phyloP scores from a whole-genome alignment of 1,140 invertebrate genomes.

The Drosophila azteca region DNA sequence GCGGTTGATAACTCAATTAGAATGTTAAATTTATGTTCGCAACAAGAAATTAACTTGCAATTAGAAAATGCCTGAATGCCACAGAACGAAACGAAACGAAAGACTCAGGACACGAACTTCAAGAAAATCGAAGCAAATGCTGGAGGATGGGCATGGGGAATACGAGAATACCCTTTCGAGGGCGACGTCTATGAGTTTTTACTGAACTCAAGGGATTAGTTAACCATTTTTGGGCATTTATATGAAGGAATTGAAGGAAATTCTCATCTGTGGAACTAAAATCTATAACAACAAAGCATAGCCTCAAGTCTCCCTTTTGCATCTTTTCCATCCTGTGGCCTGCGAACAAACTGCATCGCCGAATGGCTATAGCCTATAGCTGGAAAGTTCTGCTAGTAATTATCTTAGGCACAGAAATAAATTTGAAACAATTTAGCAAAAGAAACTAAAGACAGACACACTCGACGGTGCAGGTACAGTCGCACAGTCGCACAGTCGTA shows the following conservation, averaged over 20 bases:
- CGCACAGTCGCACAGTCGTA: neutral
- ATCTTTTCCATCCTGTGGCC: too few relatives aligned
- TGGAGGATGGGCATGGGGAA: neutral
- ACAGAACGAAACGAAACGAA: slow-evolving; percentile 31
- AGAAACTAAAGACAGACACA: slow-evolving; percentile 36
- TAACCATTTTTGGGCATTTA: too few relatives aligned
- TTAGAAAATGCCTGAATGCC: slow-evolving; percentile 72
- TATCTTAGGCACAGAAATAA: slow-evolving; percentile 43
- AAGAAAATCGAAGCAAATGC: slow-evolving; percentile 7
- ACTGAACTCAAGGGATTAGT: neutral
- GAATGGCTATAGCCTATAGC: neutral
- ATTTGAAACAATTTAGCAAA: slow-evolving; percentile 77
- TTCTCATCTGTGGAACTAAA: too few relatives aligned
- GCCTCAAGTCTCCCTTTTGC: too few relatives aligned
- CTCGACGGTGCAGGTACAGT: neutral
- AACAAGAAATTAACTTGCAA: slow-evolving; percentile 82
- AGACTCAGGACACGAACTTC: slow-evolving; percentile 79
- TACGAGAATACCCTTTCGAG: slow-evolving; percentile 34
- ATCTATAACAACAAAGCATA: too few relatives aligned
- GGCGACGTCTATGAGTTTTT: too few relatives aligned
- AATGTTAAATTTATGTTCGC: slow-evolving; percentile 82
- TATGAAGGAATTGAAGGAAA: too few relatives aligned
- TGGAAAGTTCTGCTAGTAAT: slow-evolving; percentile 14
- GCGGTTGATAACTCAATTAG: slow-evolving; percentile 82
- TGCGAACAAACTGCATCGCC: neutral